Evolutionary conservation across 2,888 invertebrate species (phyloP).

Genomic region (Polymixis flavicincta): DNA sequence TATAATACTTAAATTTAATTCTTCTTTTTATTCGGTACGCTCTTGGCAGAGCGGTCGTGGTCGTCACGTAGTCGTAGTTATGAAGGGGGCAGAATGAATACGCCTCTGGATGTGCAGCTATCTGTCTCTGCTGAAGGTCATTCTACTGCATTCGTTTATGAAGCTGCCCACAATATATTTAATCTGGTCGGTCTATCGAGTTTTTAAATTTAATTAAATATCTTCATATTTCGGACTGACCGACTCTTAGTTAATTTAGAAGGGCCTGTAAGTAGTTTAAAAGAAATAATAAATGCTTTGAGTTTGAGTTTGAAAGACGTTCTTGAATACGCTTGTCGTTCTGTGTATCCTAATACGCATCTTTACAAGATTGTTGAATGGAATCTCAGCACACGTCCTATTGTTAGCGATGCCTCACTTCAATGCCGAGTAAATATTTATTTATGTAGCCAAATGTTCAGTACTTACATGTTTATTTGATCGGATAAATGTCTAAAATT

Average conservation of each 20-base stretch:
- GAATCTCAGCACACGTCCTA: conserved; percentile 32
- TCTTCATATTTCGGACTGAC: background rate
- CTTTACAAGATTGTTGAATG: conserved; percentile 29
- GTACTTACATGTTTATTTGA: conserved; percentile 41
- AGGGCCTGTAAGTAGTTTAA: background rate
- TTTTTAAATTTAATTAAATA: background rate
- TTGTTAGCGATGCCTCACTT: conserved; percentile 48
- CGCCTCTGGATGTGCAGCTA: no score
- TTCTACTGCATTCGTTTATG: no score
- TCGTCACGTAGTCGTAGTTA: no score
- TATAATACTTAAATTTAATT: background rate
- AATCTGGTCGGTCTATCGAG: no score
- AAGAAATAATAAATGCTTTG: background rate
- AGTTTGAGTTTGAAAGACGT: background rate
- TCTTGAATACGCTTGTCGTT: background rate
- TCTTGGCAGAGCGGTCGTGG: no score
- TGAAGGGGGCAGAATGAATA: no score
- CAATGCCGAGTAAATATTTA: conserved; percentile 44
- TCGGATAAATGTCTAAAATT: conserved; percentile 37
- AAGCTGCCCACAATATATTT: no score
- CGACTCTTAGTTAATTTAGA: background rate
- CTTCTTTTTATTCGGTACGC: no score
- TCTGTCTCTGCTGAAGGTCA: no score
- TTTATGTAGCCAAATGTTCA: conserved; percentile 36
- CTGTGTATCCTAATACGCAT: background rate